phyloP scores from a whole-genome alignment of 2,113 vertebrate genomes.

The Pedionomus torquatus region DNA sequence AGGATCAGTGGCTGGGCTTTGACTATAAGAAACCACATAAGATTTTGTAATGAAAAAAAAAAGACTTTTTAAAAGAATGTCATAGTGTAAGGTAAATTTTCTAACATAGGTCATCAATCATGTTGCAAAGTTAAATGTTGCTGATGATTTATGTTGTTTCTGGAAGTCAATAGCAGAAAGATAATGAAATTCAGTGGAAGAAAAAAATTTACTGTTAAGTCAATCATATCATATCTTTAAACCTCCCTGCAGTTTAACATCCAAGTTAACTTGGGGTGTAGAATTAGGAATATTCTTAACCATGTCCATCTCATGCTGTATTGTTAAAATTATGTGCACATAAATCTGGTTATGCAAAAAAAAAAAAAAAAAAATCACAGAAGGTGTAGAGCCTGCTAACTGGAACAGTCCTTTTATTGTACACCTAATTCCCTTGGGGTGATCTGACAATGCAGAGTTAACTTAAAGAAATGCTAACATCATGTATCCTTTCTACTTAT shows the following conservation, averaged over 20 bases:
- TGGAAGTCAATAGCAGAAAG: neutral
- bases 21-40: neutral
- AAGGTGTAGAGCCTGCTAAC: neutral
- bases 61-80: neutral
- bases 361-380: neutral
- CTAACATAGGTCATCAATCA: neutral
- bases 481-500: neutral
- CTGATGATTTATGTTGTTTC: neutral
- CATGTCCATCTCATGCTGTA: neutral
- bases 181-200: neutral
- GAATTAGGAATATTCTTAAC: neutral
- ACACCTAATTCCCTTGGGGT: neutral
- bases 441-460: neutral
- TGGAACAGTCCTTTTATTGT: neutral
- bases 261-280: neutral
- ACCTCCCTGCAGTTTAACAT: neutral
- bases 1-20: neutral
- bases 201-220: neutral
- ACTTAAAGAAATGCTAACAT: neutral
- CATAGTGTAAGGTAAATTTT: neutral
- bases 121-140: neutral
- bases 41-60: neutral
- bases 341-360: neutral
- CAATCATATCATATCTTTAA: neutral
- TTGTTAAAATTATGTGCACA: neutral